Base-by-base conservation (phyloP, 2,113 vertebrate genomes). In the Cisticola juncidis region DNA sequence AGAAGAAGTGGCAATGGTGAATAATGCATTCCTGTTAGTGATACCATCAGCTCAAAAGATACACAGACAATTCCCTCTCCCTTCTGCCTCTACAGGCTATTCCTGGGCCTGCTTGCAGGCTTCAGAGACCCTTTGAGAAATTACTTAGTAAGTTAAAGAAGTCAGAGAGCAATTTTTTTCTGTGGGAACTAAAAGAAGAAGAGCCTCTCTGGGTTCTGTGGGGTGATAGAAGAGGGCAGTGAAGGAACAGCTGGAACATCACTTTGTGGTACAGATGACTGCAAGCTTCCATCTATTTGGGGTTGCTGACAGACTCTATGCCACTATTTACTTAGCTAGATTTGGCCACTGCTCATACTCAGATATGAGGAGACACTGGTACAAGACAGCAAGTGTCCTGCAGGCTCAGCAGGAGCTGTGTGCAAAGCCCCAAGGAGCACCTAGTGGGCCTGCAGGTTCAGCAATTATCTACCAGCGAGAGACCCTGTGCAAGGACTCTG, bases 1-100 rank as follows among this genome's bases (percentile, higher is more conserved):
- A 51, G 45, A 94, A 78, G 85, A 97, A 92, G 61, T 11, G 40
- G 47, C 77, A 82, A 80, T 45, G 80, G 94, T 96, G 92, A 97
- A 96, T 93, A 94, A 96, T 90, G 36, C 83, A 93, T 81, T 78
- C 26, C 51, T 81, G 68, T 40, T 73, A 89, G 68, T 33, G 80
- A 94, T 86, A 81, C 40, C 56, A 81, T 68, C 85, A 92, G 85
- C 74, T 94, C 58, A 70, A 81, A 76, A 33, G 92, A 82, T 77
- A 84, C 47, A 61, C 14, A 8, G 48, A 76, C 62, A 91, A 84
- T 66, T 73, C 74, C 72, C 47, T 71, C 45, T 74, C 81, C 51
- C 47, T 71, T 92, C 81, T 90, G 57, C 29, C 54, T 93, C 70
- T 86, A 92, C 28, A 82, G 62, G 47, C 64, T 80, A 44, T 9